Percentiles rank a stretch among this genome's conserved stretches.
These are phyloP conservation scores for Pammene fasciana DNA, from an alignment of 2,888 invertebrate genomes.

Conservation along the genomic window DNA sequence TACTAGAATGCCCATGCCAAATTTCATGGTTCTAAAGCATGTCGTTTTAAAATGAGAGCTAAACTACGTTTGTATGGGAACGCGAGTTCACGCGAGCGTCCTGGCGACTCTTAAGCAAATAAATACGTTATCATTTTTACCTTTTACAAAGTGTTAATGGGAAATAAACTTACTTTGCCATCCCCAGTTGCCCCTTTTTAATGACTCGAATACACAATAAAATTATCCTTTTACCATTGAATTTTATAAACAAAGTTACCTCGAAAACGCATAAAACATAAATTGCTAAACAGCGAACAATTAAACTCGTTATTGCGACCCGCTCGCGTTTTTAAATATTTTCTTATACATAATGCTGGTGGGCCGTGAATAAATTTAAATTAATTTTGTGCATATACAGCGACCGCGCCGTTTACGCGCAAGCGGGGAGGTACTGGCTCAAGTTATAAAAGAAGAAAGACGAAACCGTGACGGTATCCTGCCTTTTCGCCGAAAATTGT, in stretches of 20 bases:
- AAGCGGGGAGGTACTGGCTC: neutral
- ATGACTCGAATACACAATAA: neutral
- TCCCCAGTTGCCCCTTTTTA: too few species aligned
- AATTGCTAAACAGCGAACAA: slow-evolving; percentile 17
- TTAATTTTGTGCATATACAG: slow-evolving; percentile 40
- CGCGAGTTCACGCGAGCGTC: too few species aligned
- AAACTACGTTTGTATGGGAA: too few species aligned
- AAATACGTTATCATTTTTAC: too few species aligned
- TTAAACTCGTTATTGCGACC: neutral
- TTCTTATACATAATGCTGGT: slow-evolving; percentile 26
- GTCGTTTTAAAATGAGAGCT: too few species aligned
- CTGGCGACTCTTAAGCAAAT: too few species aligned
- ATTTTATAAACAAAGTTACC: neutral
- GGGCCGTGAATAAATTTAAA: slow-evolving; percentile 33
- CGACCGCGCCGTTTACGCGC: slow-evolving; percentile 16
- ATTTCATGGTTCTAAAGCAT: too few species aligned
- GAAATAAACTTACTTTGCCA: too few species aligned
- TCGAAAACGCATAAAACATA: neutral
- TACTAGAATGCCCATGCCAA: too few species aligned
- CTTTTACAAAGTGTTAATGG: too few species aligned
- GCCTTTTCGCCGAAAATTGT: too few species aligned
- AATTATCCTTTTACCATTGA: neutral
- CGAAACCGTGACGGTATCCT: too few species aligned
- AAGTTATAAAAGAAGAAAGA: neutral
- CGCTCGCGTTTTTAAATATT: slow-evolving; percentile 16